Base-by-base conservation (phyloP, 1,140 invertebrate species). In the Drosophila virilis region DNA sequence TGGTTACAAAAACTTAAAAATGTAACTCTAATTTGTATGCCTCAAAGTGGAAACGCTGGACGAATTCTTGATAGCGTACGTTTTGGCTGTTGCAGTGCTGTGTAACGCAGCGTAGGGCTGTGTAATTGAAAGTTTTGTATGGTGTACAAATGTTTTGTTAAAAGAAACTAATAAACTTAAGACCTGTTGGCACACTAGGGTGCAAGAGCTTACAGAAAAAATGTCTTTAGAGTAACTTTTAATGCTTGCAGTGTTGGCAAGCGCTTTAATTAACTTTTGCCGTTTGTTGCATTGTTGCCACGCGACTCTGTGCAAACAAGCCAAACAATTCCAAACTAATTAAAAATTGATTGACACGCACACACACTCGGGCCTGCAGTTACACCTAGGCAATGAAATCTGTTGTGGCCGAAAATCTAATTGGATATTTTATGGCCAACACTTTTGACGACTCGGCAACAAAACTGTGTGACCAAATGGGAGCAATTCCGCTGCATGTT, bases 261-360 rank as follows among this genome's bases (percentile, higher is more conserved):
- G 17, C 46, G 46, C 43, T 38, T 48, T 73, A 84, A 71, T 85
- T 70, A 85, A 74, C 64, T 74, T 40, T 62, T 74, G 69, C 62
- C 54, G 35, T 45, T 48, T 74, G 65, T 4, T 28, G 22, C 22
- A 28, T 28, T 28, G 22, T 28, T 5, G 22, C 33, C 33, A 45
- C 54, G 33, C 1, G 13, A 12, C 46, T 10, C 50, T 42, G 33
- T 17, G 55, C 46, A 74, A 74, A 69, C 40, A 64, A 45, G 40
- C 72, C 67, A 74, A 89, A 77, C 84, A 89, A 89, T 86, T 89
- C 86, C 75, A 77, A 90, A 81, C 85, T 89, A 86, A 89, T 89
- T 89, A 85, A 89, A 90, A 90, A 89, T 89, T 90, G 86, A 89
- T 89, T 81, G 86, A 78, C 83, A 69, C 50, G 43, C 57, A 64